phyloP scores from a whole-genome alignment of 2,888 invertebrate species.

The Nudaria mundana region DNA sequence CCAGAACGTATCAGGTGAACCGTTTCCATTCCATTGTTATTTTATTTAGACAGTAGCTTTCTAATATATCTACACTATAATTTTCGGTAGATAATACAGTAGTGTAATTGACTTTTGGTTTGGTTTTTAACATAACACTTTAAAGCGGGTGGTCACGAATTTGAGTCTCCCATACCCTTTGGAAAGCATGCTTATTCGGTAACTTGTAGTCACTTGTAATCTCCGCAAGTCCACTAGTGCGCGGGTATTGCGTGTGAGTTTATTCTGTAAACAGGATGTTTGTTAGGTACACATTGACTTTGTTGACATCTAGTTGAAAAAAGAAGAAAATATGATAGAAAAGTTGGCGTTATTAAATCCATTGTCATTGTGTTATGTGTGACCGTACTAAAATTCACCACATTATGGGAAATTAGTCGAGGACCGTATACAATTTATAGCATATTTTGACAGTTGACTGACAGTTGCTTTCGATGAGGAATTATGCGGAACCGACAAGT shows the following conservation, averaged over 20 bases:
- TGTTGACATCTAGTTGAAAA: constrained; percentile 4
- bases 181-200: too few relatives aligned
- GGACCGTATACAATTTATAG: constrained; percentile 49
- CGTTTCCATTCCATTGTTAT: constrained; percentile 54
- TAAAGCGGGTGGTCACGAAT: constrained; percentile 22
- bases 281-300: neutral
- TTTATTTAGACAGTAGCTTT: constrained; percentile 66
- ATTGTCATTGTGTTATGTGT: constrained; percentile 40
- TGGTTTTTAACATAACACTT: constrained; percentile 27
- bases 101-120: constrained; percentile 25
- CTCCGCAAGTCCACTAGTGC: too few relatives aligned
- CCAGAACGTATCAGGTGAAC: constrained; percentile 47
- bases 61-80: constrained; percentile 50
- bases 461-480: constrained; percentile 72
- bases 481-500: constrained; percentile 63
- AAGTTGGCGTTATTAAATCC: too few relatives aligned
- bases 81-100: constrained; percentile 38
- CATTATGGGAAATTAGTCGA: constrained; percentile 60
- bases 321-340: constrained; percentile 20
- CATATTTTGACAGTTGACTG: constrained; percentile 75
- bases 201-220: too few relatives aligned
- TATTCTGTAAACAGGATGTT: too few relatives aligned
- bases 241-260: too few relatives aligned
- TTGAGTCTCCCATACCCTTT: too few relatives aligned
- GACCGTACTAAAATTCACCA: constrained; percentile 50